A percentile compares a stretch with the other conserved stretches of the same genome.
Evolutionary conservation across 2,888 invertebrate species (phyloP).

Genomic region (Diploptera punctata): DNA sequence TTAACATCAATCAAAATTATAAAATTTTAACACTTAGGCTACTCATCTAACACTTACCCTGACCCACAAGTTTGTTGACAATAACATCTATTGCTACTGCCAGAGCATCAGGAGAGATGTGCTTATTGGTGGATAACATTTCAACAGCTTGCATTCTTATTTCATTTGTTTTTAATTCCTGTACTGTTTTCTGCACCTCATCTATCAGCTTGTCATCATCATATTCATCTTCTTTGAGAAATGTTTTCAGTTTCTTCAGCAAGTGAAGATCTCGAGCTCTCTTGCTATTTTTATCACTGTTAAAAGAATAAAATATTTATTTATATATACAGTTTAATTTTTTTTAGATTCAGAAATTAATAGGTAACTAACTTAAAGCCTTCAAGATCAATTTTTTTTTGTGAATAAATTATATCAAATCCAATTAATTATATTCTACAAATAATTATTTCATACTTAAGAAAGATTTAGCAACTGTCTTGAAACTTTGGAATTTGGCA

Average conservation of each 20-base stretch:
- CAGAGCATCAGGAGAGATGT: slow-evolving; percentile 66
- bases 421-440: no score
- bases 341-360: no score
- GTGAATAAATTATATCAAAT: no score
- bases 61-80: slow-evolving; percentile 50
- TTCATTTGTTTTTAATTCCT: slow-evolving; percentile 73
- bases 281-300: slow-evolving; percentile 83
- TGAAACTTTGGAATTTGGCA: no score
- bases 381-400: no score
- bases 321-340: no score
- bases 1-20: no score
- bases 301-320: not conserved
- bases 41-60: slow-evolving; percentile 48
- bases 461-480: no score
- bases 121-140: slow-evolving; percentile 69
- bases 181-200: slow-evolving; percentile 63
- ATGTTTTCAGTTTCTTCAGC: slow-evolving; percentile 74
- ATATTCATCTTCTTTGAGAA: slow-evolving; percentile 64
- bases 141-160: slow-evolving; percentile 75
- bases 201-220: slow-evolving; percentile 59
- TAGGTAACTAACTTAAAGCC: no score
- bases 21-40: no score
- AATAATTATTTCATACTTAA: no score
- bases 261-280: slow-evolving; percentile 88
- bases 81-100: slow-evolving; percentile 58